Evolutionary conservation across 2,113 vertebrate species (phyloP).

Genomic region (Percina caprodes): DNA sequence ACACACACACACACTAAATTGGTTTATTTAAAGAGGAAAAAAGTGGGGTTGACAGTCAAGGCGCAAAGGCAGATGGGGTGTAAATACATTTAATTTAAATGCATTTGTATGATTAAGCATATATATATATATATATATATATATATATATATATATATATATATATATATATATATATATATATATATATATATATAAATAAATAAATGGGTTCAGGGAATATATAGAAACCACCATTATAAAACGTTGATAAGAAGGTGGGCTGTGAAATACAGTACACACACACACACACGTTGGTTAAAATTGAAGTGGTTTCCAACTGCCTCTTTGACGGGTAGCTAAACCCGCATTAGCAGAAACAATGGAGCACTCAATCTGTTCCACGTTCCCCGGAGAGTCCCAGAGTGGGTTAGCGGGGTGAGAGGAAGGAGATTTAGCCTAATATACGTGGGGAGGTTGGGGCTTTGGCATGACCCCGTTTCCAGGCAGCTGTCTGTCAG

Average conservation of each 20-base stretch:
- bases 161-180: too few species aligned
- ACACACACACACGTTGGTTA: constrained; percentile 35
- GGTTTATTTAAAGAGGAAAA: constrained; percentile 68
- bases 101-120: constrained; percentile 58
- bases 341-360: constrained; percentile 79
- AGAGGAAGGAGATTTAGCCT: constrained; percentile 65
- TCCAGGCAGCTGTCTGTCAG: constrained; percentile 63
- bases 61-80: constrained; percentile 68
- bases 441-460: constrained; percentile 54
- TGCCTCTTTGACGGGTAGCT: constrained; percentile 75
- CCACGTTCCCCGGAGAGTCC: constrained; percentile 61
- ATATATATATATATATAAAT: too few species aligned
- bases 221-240: too few species aligned
- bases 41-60: constrained; percentile 57
- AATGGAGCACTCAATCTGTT: constrained; percentile 77
- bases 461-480: constrained; percentile 64
- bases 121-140: constrained; percentile 3
- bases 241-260: too few species aligned
- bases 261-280: too few species aligned
- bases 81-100: constrained; percentile 75
- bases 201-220: too few species aligned
- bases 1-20: neutral
- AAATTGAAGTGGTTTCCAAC: constrained; percentile 58
- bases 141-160: too few species aligned
- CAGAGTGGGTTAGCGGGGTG: constrained; percentile 49